These are phyloP conservation scores for Orbicella faveolata DNA, from an alignment of 64 coral and sea anemone genomes.

Conservation along the genomic window DNA sequence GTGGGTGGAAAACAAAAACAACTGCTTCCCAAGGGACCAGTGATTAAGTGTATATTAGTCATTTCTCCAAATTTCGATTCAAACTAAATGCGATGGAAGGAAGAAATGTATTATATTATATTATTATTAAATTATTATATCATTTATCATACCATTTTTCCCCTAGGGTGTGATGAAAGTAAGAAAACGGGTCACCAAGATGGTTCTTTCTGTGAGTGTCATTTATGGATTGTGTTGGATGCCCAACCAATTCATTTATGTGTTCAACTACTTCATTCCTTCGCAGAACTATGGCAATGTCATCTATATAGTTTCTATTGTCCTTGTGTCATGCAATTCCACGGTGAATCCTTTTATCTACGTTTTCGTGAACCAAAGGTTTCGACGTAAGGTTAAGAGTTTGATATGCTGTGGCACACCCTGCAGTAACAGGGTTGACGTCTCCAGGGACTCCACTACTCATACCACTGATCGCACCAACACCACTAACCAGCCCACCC, in stretches of 20 bases:
- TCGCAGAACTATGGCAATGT: slow-evolving; percentile 14
- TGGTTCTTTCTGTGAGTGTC: slow-evolving; percentile 35
- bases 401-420: not conserved
- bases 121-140: not conserved
- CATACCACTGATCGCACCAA: not conserved
- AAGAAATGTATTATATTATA: too few relatives aligned
- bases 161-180: slow-evolving; percentile 24
- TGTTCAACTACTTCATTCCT: slow-evolving; percentile 29
- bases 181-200: slow-evolving; percentile 42
- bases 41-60: too few relatives aligned
- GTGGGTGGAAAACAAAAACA: too few relatives aligned
- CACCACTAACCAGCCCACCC: not conserved
- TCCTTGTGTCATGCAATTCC: slow-evolving; percentile 35
- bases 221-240: slow-evolving; percentile 48
- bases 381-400: slow-evolving; percentile 3
- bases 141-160: not conserved
- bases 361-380: slow-evolving; percentile 3
- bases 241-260: slow-evolving; percentile 36
- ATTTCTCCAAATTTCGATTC: too few relatives aligned
- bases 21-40: not conserved
- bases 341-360: slow-evolving; percentile 28
- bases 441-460: not conserved
- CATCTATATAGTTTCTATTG: slow-evolving; percentile 26
- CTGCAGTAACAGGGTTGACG: not conserved
- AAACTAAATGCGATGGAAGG: too few relatives aligned